phyloP scores from a whole-genome alignment of 2,797 vertebrate species.

The Basileuterus tristriatus region DNA sequence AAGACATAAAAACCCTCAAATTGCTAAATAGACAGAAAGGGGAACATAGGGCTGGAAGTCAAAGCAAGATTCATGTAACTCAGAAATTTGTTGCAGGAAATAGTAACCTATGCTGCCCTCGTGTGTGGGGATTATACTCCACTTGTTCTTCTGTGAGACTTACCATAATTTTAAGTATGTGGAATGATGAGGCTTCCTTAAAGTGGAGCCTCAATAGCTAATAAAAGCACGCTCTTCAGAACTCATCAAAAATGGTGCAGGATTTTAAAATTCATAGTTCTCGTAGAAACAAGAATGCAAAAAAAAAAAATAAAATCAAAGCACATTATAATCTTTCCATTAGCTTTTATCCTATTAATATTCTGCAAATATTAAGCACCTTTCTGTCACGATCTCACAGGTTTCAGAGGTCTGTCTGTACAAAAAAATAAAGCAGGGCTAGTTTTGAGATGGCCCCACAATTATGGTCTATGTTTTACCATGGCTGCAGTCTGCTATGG shows the following conservation, averaged over 20 bases:
- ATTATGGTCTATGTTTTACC: rapidly evolving
- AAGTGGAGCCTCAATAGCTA: background rate
- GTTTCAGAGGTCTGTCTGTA: background rate
- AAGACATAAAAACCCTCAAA: background rate
- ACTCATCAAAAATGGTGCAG: background rate
- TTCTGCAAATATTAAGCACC: background rate
- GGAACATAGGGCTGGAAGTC: background rate
- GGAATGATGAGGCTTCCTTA: background rate
- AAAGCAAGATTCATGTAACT: background rate
- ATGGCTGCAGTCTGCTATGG: background rate
- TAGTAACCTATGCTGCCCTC: background rate
- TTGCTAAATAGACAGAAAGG: background rate
- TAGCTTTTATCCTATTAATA: background rate
- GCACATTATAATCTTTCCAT: background rate
- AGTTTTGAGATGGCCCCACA: background rate
- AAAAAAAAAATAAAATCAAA: background rate
- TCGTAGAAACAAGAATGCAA: background rate
- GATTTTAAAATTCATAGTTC: background rate
- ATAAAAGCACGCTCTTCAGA: background rate
- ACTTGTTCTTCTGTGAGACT: background rate
- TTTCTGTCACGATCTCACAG: background rate
- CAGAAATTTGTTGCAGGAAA: background rate
- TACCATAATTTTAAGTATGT: background rate
- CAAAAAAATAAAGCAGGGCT: background rate
- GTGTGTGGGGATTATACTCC: background rate